phyloP scores from a whole-genome alignment of 2,113 vertebrate species.

The Patagioenas fasciata region DNA sequence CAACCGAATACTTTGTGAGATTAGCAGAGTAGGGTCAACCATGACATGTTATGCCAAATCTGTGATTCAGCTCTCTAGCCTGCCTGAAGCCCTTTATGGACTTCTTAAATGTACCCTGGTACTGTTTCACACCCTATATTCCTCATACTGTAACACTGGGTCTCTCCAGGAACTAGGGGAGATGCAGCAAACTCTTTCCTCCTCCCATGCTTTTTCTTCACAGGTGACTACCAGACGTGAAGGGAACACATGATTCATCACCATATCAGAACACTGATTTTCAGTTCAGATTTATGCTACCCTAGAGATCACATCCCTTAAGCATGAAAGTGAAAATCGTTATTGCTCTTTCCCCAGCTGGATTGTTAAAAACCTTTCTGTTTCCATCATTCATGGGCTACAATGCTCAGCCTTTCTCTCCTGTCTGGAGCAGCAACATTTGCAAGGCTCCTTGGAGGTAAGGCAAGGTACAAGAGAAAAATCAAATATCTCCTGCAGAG shows the following conservation, averaged over 20 bases:
- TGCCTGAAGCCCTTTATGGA: neutral
- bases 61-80: neutral
- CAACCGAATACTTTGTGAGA: neutral
- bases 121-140: neutral
- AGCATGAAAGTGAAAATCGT: neutral
- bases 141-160: neutral
- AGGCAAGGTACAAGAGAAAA: conserved; percentile 6
- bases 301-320: neutral
- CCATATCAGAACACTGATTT: neutral
- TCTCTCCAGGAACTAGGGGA: neutral
- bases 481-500: conserved; percentile 27
- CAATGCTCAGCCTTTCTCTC: neutral
- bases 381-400: neutral
- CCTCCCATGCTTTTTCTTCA: neutral
- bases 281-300: neutral
- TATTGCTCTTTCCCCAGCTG: neutral
- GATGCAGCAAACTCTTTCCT: neutral
- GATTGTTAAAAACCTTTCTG: neutral
- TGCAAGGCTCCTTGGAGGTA: conserved; percentile 15
- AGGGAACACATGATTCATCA: neutral
- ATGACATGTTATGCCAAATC: neutral
- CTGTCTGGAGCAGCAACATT: neutral
- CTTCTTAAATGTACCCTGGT: neutral
- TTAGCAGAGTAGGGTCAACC: neutral
- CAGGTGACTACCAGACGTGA: neutral